A percentile compares a stretch with the other conserved stretches of the same genome.
Evolutionary conservation across 2,113 vertebrate genomes (phyloP).

Genomic region (Madoqua kirkii): DNA sequence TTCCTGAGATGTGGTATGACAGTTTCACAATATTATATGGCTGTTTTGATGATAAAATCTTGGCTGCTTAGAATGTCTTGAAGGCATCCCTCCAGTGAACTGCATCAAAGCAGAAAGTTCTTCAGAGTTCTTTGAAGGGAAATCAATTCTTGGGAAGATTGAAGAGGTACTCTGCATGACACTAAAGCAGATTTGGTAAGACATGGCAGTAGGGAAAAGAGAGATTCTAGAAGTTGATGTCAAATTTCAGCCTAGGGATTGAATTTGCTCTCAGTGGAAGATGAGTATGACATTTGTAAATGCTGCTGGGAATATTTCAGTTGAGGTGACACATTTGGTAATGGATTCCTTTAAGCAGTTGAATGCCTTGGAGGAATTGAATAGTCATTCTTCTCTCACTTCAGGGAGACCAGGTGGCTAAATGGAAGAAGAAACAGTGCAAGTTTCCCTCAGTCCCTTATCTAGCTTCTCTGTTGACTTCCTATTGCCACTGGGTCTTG

Average conservation of each 20-base stretch:
- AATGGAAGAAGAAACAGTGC: slow-evolving; percentile 23
- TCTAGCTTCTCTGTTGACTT: background rate
- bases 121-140: slow-evolving; percentile 17
- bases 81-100: slow-evolving; percentile 16
- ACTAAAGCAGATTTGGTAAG: slow-evolving; percentile 24
- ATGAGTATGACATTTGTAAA: slow-evolving; percentile 16
- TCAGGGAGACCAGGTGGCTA: slow-evolving; percentile 6
- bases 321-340: slow-evolving; percentile 30
- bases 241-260: slow-evolving; percentile 16
- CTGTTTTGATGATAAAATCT: slow-evolving; percentile 43
- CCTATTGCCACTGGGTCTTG: background rate
- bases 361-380: slow-evolving; percentile 30
- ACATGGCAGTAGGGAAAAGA: background rate
- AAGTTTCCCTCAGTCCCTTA: background rate
- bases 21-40: background rate
- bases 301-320: slow-evolving; percentile 38
- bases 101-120: background rate
- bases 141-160: background rate
- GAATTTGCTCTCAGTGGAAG: slow-evolving; percentile 8
- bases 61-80: slow-evolving; percentile 20
- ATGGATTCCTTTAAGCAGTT: slow-evolving; percentile 29
- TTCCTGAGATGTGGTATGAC: background rate
- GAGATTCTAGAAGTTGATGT: slow-evolving; percentile 24
- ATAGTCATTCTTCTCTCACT: background rate
- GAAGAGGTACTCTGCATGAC: background rate